A percentile compares a stretch with the other conserved stretches of the same genome.
These are phyloP conservation scores for Caenorhabditis brenneri DNA, from an alignment of 1,140 invertebrate genomes.

Conservation along the genomic window DNA sequence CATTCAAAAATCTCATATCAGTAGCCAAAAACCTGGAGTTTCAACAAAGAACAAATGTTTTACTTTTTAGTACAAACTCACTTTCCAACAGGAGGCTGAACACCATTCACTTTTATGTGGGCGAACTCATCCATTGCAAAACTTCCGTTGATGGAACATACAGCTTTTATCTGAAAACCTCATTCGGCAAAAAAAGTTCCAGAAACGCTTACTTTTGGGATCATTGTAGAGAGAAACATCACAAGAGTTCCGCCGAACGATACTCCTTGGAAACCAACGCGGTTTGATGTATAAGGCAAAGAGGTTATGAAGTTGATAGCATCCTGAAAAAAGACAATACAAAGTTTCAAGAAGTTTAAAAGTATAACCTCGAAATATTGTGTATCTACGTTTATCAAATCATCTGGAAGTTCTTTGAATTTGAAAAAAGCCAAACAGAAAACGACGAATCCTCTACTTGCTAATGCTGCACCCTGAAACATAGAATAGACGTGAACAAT, in stretches of 20 bases:
- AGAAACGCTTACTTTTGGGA: background rate
- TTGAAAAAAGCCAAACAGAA: conserved; percentile 46
- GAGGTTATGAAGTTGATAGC: conserved; percentile 22
- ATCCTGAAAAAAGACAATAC: background rate
- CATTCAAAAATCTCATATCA: background rate
- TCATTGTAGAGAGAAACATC: conserved; percentile 20
- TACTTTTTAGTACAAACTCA: background rate
- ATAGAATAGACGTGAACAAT: background rate
- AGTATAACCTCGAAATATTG: conserved; percentile 24
- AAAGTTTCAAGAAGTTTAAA: background rate
- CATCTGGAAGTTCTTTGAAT: conserved; percentile 7
- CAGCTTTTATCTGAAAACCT: conserved; percentile 31
- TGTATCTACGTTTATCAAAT: conserved; percentile 13
- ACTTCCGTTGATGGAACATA: conserved; percentile 42
- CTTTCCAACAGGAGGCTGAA: background rate
- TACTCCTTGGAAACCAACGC: conserved; percentile 42
- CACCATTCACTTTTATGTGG: conserved; percentile 1
- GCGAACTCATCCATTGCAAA: background rate
- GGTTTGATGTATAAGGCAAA: conserved; percentile 7
- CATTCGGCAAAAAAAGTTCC: background rate
- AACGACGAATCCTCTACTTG: conserved; percentile 34
- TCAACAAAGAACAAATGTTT: background rate
- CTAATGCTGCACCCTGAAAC: conserved; percentile 11
- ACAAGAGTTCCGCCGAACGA: conserved; percentile 50
- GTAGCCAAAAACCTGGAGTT: background rate